These are phyloP conservation scores for Hippopotamus amphibius DNA, from an alignment of 2,113 vertebrate species.

Conservation along the genomic window DNA sequence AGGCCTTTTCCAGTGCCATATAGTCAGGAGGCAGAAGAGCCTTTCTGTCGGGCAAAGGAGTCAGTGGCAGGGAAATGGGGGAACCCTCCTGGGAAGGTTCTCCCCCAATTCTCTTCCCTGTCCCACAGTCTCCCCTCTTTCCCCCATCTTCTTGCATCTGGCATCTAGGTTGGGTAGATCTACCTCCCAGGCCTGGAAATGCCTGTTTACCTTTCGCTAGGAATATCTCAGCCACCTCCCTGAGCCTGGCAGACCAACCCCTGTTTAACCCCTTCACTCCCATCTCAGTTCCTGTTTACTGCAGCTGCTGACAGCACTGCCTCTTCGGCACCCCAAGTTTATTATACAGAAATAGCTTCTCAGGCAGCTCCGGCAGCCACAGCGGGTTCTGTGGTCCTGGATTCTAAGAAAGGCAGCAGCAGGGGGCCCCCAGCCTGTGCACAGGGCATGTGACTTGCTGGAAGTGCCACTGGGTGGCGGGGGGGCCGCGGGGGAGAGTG, in stretches of 20 bases:
- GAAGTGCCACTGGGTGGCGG: slow-evolving; percentile 63
- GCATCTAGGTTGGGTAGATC: not conserved
- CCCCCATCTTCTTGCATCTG: not conserved
- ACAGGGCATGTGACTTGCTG: slow-evolving; percentile 82
- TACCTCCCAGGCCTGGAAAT: not conserved
- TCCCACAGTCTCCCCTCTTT: not conserved
- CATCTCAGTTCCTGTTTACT: slow-evolving; percentile 78
- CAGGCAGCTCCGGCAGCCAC: slow-evolving; percentile 59
- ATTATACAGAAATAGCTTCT: slow-evolving; percentile 76
- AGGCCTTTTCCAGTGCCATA: slow-evolving; percentile 32
- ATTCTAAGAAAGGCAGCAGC: slow-evolving; percentile 80
- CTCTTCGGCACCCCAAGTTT: slow-evolving; percentile 31
- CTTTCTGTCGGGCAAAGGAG: slow-evolving; percentile 42
- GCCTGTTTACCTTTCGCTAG: not conserved
- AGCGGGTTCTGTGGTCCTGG: slow-evolving; percentile 69
- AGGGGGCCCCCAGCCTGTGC: slow-evolving; percentile 57
- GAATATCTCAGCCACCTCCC: not conserved
- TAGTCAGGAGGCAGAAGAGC: slow-evolving; percentile 20
- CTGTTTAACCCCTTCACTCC: slow-evolving; percentile 67
- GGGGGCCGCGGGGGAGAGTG: not conserved
- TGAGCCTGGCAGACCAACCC: not conserved
- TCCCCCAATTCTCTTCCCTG: not conserved
- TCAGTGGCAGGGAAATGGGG: not conserved
- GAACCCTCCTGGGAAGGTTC: not conserved
- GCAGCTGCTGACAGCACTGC: slow-evolving; percentile 54